Base-by-base conservation (phyloP, 2,888 invertebrate genomes). In the Noctua janthina region DNA sequence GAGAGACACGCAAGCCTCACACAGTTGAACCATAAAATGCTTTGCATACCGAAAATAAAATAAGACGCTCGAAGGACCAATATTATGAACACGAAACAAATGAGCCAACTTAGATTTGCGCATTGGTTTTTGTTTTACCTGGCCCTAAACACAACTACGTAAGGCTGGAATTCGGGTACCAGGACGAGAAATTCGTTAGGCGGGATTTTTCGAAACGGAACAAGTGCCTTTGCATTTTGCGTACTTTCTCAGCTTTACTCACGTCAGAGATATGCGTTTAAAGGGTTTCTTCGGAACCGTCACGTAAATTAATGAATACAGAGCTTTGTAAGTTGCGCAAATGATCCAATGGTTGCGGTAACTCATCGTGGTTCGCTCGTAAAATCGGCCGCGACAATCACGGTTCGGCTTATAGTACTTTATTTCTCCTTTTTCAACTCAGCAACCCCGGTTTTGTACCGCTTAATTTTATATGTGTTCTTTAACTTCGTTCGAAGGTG, bases 291-390 rank as follows among this genome's bases (percentile, higher is more conserved):
- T 90, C 87, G 89, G 92, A 95, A 93, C 91, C 90, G 93, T 94
- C 93, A 91, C 93, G 93, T 95, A 95, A 95, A 95, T 95, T 95
- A 96, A 96, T 95, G 93, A 94, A 93, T 91, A 92, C 91, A 88
- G 90, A 88, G 89, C 91, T 90, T 91, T 91, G 93, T 91, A 92
- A 93, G 93, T 91, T 92, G 91, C 89, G 89, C 89, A 89, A 92
- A 92, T 90, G 92, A 91, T 90, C 90, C 87, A 83, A 85, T 87
- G 90, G 87, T 84, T 82, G 88, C 88, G 85, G 85, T 92, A 93
- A 94, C 91, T 94, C 93, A 92, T 92, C 83, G 89, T 84, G 88
- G 89, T 89, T 84, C 84, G 91, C 89, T 92, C 92, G 91, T 93
- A 93, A 94, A 94, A 90, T 86, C 85, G 77, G 74, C 78, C 83